phyloP scores from a whole-genome alignment of 2,888 invertebrate genomes.

The Archips xylosteana region DNA sequence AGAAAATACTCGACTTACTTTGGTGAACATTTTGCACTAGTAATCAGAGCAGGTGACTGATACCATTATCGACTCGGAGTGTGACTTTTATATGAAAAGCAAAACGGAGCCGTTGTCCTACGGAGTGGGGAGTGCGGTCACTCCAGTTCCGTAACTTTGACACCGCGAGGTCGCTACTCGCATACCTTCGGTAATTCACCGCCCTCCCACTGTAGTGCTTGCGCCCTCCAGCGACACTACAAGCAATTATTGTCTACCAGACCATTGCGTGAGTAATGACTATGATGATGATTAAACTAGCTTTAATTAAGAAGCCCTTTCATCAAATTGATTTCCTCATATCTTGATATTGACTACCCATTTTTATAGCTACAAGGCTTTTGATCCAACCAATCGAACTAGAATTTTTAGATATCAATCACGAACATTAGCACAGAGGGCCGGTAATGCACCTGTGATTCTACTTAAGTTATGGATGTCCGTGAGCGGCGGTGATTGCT shows the following conservation, averaged over 20 bases:
- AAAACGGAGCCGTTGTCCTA: slow-evolving; percentile 78
- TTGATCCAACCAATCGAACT: too few species aligned
- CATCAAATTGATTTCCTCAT: slow-evolving; percentile 19
- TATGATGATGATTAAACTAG: slow-evolving; percentile 56
- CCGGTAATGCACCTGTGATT: too few species aligned
- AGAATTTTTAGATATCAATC: too few species aligned
- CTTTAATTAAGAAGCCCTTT: slow-evolving; percentile 47
- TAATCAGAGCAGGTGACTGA: slow-evolving; percentile 83
- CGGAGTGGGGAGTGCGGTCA: slow-evolving; percentile 78
- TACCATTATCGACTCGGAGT: slow-evolving; percentile 76
- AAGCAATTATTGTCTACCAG: slow-evolving; percentile 45
- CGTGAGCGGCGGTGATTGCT: too few species aligned
- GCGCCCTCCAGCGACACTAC: slow-evolving; percentile 51
- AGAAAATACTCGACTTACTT: slow-evolving; percentile 68
- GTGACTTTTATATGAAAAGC: slow-evolving; percentile 84
- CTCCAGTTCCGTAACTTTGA: slow-evolving; percentile 84
- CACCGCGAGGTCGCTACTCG: slow-evolving; percentile 79
- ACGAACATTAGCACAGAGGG: too few species aligned
- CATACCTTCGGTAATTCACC: slow-evolving; percentile 68
- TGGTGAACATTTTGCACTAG: slow-evolving; percentile 83
- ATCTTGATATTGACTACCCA: neutral
- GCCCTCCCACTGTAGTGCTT: slow-evolving; percentile 56
- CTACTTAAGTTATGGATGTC: too few species aligned
- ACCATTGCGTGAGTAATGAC: slow-evolving; percentile 58
- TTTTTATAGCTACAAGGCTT: neutral